These are phyloP conservation scores for Podocnemis expansa DNA, from an alignment of 2,113 vertebrate species.

Conservation along the genomic window DNA sequence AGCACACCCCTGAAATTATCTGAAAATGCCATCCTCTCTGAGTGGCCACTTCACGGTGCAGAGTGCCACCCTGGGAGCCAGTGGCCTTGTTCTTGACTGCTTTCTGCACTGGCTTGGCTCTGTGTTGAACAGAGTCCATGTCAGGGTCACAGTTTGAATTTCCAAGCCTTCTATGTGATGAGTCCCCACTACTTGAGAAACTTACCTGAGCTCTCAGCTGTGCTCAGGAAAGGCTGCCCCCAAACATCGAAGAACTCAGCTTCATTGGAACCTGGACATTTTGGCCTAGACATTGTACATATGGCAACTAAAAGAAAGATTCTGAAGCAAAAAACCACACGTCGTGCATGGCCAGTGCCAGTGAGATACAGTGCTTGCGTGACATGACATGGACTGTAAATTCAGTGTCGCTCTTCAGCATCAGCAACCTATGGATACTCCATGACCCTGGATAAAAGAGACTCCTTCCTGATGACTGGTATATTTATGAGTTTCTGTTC, in stretches of 20 bases:
- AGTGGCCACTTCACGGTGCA: background rate
- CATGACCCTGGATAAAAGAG: background rate
- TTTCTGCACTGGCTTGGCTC: background rate
- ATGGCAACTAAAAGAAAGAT: background rate
- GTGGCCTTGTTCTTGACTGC: background rate
- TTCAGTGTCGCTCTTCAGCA: background rate
- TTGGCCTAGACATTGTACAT: background rate
- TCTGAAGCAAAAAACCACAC: background rate
- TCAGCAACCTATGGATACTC: background rate
- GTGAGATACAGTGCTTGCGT: background rate
- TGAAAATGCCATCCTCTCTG: background rate
- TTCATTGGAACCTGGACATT: background rate
- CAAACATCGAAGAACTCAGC: background rate
- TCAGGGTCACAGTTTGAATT: background rate
- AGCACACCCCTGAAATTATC: background rate
- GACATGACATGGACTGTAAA: background rate
- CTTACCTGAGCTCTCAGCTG: background rate
- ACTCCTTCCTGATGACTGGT: background rate
- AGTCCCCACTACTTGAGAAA: background rate
- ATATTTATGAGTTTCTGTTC: background rate
- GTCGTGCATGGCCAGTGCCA: fast-evolving
- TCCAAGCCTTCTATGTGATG: background rate
- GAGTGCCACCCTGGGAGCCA: background rate
- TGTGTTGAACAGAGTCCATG: background rate
- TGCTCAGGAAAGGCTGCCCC: fast-evolving